These are phyloP conservation scores for Artibeus lituratus DNA, from an alignment of 2,797 vertebrate species.

Conservation along the genomic window DNA sequence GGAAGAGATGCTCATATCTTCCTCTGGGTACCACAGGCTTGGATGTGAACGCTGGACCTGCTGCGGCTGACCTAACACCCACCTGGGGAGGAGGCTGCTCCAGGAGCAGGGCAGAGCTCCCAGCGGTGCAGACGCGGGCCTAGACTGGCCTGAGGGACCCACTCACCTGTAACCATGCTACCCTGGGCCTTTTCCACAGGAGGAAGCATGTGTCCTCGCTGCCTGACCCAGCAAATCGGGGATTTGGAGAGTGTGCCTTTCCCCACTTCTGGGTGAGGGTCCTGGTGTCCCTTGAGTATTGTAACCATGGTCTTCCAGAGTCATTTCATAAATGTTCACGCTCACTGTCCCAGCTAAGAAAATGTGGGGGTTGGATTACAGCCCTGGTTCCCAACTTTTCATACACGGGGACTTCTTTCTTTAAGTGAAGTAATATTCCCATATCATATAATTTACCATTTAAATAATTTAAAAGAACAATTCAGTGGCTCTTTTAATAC, in stretches of 20 bases:
- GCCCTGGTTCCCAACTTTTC: background rate
- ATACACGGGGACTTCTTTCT: background rate
- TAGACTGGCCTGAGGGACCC: background rate
- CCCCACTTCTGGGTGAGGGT: background rate
- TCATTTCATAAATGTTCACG: background rate
- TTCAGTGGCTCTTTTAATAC: background rate
- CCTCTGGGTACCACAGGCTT: background rate
- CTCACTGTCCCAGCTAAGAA: background rate
- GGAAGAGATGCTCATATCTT: background rate
- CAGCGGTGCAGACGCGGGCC: background rate
- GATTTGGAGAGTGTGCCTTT: background rate
- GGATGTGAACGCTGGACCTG: background rate
- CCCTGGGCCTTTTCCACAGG: background rate
- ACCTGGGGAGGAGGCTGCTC: too few species aligned
- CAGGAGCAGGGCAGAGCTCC: background rate
- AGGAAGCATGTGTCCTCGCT: background rate
- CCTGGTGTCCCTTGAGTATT: background rate
- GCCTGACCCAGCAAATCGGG: background rate
- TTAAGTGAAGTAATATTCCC: background rate
- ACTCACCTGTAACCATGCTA: background rate
- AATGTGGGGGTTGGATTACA: background rate
- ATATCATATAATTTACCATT: background rate
- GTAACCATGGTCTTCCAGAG: background rate
- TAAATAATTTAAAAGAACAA: background rate
- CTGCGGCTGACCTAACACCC: too few species aligned